Evolutionary conservation across 2,113 vertebrate genomes (phyloP).

Genomic region (Tenrec ecaudatus): DNA sequence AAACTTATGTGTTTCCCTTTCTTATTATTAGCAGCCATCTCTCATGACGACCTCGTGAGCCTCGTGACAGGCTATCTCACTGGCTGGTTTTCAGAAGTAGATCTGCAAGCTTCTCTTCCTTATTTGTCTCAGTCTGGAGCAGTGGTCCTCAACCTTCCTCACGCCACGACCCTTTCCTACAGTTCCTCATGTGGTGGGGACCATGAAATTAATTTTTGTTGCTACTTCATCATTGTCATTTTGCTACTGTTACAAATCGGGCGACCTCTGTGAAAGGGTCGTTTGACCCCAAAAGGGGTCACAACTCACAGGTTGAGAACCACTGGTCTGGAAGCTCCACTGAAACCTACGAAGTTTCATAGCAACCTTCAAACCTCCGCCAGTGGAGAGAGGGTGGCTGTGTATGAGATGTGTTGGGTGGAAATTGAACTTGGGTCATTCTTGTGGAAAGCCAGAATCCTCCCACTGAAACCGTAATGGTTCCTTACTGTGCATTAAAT

Average conservation of each 20-base stretch:
- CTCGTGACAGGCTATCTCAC: neutral
- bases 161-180: too few species aligned
- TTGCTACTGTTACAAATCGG: too few species aligned
- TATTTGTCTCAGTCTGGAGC: neutral
- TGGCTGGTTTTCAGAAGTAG: neutral
- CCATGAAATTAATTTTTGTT: too few species aligned
- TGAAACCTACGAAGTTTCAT: neutral
- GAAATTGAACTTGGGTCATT: neutral
- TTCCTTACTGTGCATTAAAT: constrained; percentile 13
- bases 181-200: too few species aligned
- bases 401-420: neutral
- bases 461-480: too few species aligned
- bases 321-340: neutral
- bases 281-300: too few species aligned
- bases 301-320: too few species aligned
- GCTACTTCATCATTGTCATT: too few species aligned
- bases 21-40: neutral
- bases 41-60: neutral
- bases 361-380: neutral
- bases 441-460: too few species aligned
- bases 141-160: too few species aligned
- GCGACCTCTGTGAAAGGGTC: too few species aligned
- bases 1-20: constrained; percentile 8
- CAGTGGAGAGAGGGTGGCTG: neutral
- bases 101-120: neutral